Conservation (phyloP, 2,888 invertebrate species). For the Cryptocephalus moraei region DNA sequence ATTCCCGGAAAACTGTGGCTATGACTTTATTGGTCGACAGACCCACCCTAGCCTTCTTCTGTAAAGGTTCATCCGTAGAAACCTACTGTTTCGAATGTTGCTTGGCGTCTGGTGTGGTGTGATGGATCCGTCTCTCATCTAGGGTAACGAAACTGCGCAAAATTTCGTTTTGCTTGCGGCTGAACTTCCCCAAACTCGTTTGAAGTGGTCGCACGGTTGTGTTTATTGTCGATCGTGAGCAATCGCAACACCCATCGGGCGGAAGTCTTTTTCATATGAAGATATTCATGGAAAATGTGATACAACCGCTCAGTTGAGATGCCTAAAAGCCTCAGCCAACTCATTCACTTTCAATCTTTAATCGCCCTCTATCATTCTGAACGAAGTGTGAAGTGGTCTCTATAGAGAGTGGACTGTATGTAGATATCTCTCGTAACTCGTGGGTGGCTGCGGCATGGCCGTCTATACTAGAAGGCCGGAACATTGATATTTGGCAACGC, state of each 20-base stretch:
- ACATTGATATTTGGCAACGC: no score
- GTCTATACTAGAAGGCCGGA: no score
- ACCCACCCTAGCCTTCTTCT: constrained; percentile 2
- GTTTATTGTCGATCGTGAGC: neutral
- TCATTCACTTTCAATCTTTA: no score
- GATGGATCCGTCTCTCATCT: constrained; percentile 7
- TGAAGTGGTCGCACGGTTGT: constrained; percentile 3
- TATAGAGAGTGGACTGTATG: no score
- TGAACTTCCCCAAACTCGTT: constrained; percentile 23
- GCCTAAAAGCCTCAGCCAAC: no score
- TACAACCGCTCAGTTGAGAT: neutral
- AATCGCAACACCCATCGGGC: neutral
- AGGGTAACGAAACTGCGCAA: constrained; percentile 25
- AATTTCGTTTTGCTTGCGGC: constrained; percentile 25
- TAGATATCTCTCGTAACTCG: no score
- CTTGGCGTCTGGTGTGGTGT: constrained; percentile 24
- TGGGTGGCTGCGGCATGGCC: no score
- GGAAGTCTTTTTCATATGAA: neutral
- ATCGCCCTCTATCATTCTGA: no score
- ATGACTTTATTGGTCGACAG: neutral
- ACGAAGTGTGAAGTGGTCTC: no score
- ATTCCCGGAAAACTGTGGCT: neutral
- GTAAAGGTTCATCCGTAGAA: constrained; percentile 2
- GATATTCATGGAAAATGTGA: neutral
- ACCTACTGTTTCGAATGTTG: constrained; percentile 6